These are phyloP conservation scores for Chanos chanos DNA, from an alignment of 2,797 vertebrate species.

Conservation along the genomic window DNA sequence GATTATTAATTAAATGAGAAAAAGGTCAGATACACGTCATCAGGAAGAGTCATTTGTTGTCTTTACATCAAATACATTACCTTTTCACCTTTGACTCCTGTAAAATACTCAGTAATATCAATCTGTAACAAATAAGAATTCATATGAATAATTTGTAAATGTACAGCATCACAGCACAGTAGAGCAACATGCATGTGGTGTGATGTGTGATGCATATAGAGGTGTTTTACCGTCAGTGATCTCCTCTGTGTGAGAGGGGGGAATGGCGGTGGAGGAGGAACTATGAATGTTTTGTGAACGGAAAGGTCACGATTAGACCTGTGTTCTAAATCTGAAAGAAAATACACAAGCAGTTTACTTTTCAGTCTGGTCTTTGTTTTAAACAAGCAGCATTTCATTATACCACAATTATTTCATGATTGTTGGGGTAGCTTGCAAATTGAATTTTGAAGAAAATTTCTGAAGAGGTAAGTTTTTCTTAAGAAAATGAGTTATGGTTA, in stretches of 20 bases:
- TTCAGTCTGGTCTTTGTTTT: background rate
- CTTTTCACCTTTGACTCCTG: slow-evolving; percentile 40
- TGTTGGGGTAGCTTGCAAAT: too few relatives aligned
- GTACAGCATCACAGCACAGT: background rate
- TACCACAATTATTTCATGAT: too few relatives aligned
- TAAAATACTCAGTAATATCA: slow-evolving; percentile 20
- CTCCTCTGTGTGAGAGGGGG: slow-evolving; percentile 27
- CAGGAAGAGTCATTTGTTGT: too few relatives aligned
- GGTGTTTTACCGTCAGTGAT: slow-evolving; percentile 18
- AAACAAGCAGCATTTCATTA: too few relatives aligned
- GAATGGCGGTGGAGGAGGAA: slow-evolving; percentile 39
- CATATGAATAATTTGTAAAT: background rate
- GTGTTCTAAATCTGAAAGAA: background rate
- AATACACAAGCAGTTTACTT: background rate
- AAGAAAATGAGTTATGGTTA: too few relatives aligned
- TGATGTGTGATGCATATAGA: background rate
- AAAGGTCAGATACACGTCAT: background rate
- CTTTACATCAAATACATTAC: slow-evolving; percentile 10
- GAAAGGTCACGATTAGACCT: background rate
- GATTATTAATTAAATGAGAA: background rate
- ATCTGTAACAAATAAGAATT: slow-evolving; percentile 18
- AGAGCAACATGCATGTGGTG: background rate
- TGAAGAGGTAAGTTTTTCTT: too few relatives aligned
- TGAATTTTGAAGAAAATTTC: too few relatives aligned
- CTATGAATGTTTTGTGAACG: background rate